Conservation (phyloP, 2,113 vertebrate genomes). For the Plecturocebus donacophilus region DNA sequence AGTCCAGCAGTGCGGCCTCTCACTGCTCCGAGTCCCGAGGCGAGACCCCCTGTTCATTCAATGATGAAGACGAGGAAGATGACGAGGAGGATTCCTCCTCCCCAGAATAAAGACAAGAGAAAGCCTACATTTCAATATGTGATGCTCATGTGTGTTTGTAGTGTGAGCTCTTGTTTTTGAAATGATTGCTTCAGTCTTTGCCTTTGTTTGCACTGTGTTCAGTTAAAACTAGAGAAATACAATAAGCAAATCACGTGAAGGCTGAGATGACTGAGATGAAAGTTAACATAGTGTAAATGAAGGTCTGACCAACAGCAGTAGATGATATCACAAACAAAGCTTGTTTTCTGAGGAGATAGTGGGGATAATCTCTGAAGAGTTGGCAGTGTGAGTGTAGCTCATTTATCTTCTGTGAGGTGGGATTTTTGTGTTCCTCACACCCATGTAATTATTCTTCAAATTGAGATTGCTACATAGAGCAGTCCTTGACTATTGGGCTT, state of each 20-base stretch:
- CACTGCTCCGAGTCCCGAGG: conserved; percentile 88
- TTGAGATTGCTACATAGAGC: neutral
- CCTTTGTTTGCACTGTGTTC: conserved; percentile 80
- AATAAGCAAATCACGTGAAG: conserved; percentile 50
- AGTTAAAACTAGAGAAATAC: conserved; percentile 73
- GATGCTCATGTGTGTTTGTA: conserved; percentile 76
- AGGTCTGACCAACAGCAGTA: conserved; percentile 15
- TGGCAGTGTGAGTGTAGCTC: conserved; percentile 44
- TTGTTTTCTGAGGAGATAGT: neutral
- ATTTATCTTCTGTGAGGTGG: conserved; percentile 19
- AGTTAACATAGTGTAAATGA: conserved; percentile 23
- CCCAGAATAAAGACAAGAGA: conserved; percentile 86
- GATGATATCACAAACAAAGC: neutral
- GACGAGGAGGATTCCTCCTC: conserved; percentile 90
- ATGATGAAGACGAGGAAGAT: conserved; percentile 89
- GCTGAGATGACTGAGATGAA: conserved; percentile 7
- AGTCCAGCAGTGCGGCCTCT: conserved; percentile 87
- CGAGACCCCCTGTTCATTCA: conserved; percentile 91
- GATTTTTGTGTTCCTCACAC: neutral
- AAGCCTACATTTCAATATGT: conserved; percentile 57
- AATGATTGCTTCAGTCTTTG: conserved; percentile 77
- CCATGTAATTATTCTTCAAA: neutral
- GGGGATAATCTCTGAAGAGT: conserved; percentile 44
- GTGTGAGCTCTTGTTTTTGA: conserved; percentile 77
- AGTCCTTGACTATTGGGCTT: neutral